Evolutionary conservation across 2,888 invertebrate species (phyloP), one percentile per base, ranked within the genome.

Genomic region (Helobdella robusta): DNA sequence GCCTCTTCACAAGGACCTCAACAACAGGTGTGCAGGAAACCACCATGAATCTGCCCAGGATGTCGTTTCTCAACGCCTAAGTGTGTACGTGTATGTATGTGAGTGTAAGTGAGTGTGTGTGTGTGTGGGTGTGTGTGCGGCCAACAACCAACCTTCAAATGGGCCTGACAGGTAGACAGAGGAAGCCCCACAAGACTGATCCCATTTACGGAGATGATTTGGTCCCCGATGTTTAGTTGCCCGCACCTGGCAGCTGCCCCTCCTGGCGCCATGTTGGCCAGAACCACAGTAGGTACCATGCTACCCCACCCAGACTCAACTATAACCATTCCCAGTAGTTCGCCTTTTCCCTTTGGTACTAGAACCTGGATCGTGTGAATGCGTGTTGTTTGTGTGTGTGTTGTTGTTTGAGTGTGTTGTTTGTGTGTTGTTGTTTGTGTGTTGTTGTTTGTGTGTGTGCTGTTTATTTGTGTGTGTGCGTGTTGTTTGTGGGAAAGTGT

Each of bases 271-370:
- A 99, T 84, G 82, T 98, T 98, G 62, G 98, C 98, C 74, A 99
- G 91, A 62, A 99, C 98, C 58, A 98, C 97, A 0, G 98, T 99
- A 32, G 98, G 98, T 73, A 99, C 83, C 97, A 99, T 97, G 56
- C 95, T 95, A 36, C 98, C 98, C 98, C 98, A 99, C 52, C 98
- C 98, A 0, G 95, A 95, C 82, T 99, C 98, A 69, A 99, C 98
- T 74, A 98, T 94, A 62, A 98, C 97, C 70, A 99, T 91, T 32
- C 98, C 98, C 54, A 99, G 83, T 71, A 94, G 91, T 82, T 99
- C 98, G 25, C 95, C 94, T 80, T 95, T 95, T 48, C 91, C 86
- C 82, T 99, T 99, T 64, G 98, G 97, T 66, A 98, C 94, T 67
- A 98, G 94, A 72, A 98, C 97, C 88, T 88, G 78, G 34, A 72